Conservation (phyloP, 2,797 vertebrate genomes). For the Geotrypetes seraphini region DNA sequence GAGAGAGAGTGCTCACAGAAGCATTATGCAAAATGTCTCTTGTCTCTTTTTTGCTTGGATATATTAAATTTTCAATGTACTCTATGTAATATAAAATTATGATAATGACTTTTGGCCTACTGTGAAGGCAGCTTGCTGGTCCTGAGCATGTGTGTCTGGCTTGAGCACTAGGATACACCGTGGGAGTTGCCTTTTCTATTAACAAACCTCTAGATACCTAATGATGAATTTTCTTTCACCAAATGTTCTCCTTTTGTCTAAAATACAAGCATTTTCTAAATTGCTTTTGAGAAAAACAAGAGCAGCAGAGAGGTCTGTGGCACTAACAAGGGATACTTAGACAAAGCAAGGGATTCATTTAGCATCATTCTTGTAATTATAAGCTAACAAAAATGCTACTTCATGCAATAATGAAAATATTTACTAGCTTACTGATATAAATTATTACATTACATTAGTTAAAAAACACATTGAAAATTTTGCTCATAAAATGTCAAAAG, state of each 20-base stretch:
- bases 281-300: slow-evolving; percentile 92
- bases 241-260: slow-evolving; percentile 97
- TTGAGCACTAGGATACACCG: slow-evolving; percentile 89
- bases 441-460: slow-evolving; percentile 37
- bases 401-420: slow-evolving; percentile 48
- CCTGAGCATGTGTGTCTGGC: slow-evolving; percentile 95
- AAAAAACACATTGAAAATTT: slow-evolving; percentile 38
- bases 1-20: slow-evolving; percentile 68
- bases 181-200: slow-evolving; percentile 99
- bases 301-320: slow-evolving; percentile 80
- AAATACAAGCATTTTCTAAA: slow-evolving; percentile 97
- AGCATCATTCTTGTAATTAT: slow-evolving; percentile 82
- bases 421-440: slow-evolving; percentile 47
- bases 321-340: slow-evolving; percentile 74
- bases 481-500: slow-evolving; percentile 40
- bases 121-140: slow-evolving; percentile 97
- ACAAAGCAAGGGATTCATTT: slow-evolving; percentile 85
- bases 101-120: slow-evolving; percentile 94
- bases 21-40: slow-evolving; percentile 95
- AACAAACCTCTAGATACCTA: slow-evolving; percentile 99
- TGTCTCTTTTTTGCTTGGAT: slow-evolving; percentile 93
- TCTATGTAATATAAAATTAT: slow-evolving; percentile 99
- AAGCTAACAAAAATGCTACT: slow-evolving; percentile 68
- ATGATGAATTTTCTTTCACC: slow-evolving; percentile 99
- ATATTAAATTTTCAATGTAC: slow-evolving; percentile 96